Evolutionary conservation across 1,140 invertebrate genomes (phyloP), one percentile per base, ranked within the genome.

Genomic region (Atta cephalotes): DNA sequence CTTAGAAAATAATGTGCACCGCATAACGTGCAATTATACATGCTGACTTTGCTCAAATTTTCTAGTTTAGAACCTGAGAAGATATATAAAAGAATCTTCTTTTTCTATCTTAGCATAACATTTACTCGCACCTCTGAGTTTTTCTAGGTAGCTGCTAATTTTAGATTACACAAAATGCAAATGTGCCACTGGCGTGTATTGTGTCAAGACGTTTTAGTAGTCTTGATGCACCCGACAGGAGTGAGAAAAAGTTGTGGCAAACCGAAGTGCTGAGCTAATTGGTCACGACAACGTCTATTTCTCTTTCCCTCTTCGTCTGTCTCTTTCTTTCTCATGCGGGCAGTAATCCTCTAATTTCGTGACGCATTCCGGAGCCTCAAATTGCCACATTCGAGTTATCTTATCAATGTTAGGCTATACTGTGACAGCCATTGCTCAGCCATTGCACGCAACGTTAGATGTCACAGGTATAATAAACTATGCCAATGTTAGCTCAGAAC

Each of bases 131-230:
- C 4, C 9, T 56, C 10, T 7, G 63, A 56, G 31, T 25, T 68
- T n/a, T 35, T 16, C 31, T 16, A 21, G 18, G 4, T 39, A 71
- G 16, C 9, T 10, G 63, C 9, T 81, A 81, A 81, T 71, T 25
- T 71, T 39, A 45, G 65, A 71, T 81, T 16, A 71, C 49, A 58
- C 65, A 28, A 58, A 56, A 71, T 39, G 78, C 78, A 81, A 56
- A 81, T 81, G 65, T 16, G 21, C 39, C 51, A 49, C 51, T 10
- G 60, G 5, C 25, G 31, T 21, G 71, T 5, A 14, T 62, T 39
- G 35, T 58, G 56, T 62, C 56, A 77, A 62, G 3, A 21, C 35
- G 58, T 45, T 18, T 45, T 16, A 62, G 35, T 6, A 16, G 21
- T 10, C 31, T 60, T 10, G 25, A 25, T 31, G 51, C 53, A 53